Percentiles rank a stretch among this genome's conserved stretches.
Evolutionary conservation across 2,888 invertebrate genomes (phyloP).

Genomic region (Gisinianus flammeolus): DNA sequence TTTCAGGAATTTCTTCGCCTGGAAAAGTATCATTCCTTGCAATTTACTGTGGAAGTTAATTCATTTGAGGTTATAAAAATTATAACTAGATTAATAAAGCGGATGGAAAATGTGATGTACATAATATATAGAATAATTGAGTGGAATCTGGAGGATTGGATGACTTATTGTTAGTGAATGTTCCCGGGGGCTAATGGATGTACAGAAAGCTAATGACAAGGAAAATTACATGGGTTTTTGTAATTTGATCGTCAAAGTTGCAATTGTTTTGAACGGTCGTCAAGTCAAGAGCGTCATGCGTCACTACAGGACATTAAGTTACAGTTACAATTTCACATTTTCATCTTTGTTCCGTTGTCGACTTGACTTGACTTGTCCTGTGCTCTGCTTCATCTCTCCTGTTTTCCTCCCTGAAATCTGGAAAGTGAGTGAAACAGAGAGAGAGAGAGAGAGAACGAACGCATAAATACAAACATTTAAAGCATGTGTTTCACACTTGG

Average conservation of each 20-base stretch:
- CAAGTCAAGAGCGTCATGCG: constrained; percentile 15
- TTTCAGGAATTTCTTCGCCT: too few relatives aligned
- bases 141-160: too few relatives aligned
- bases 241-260: constrained; percentile 27
- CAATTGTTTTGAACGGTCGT: constrained; percentile 26
- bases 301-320: too few relatives aligned
- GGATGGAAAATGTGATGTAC: too few relatives aligned
- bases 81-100: too few relatives aligned
- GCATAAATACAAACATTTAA: constrained; percentile 30
- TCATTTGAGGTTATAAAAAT: too few relatives aligned
- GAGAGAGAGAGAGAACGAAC: neutral
- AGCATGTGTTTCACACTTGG: constrained; percentile 41
- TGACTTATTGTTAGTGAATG: too few relatives aligned
- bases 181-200: neutral
- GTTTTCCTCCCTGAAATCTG: neutral
- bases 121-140: too few relatives aligned
- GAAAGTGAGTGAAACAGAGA: neutral
- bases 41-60: too few relatives aligned
- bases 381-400: neutral
- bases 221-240: constrained; percentile 6
- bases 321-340: constrained; percentile 15
- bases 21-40: too few relatives aligned
- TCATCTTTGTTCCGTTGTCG: neutral
- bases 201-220: constrained; percentile 7
- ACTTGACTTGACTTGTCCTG: neutral